Evolutionary conservation across 2,888 invertebrate genomes (phyloP).

Genomic region (Lasioglossum leucozonium): DNA sequence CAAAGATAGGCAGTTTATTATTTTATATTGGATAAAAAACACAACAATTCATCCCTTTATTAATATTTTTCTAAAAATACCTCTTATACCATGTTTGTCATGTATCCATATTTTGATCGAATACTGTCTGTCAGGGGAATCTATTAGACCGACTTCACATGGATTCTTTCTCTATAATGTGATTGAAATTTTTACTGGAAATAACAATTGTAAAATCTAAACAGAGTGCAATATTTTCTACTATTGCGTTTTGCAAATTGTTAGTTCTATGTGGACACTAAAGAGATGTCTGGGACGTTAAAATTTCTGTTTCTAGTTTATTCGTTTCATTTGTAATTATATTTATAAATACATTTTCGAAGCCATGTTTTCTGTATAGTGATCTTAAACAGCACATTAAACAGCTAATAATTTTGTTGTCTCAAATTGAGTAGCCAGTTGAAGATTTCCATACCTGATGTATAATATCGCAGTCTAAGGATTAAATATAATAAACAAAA

Average conservation of each 20-base stretch:
- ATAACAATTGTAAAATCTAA: not conserved
- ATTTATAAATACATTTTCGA: not conserved
- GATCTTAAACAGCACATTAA: not conserved
- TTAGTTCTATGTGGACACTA: not conserved
- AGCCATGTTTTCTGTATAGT: not conserved
- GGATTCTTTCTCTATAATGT: not conserved
- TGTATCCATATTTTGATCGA: not conserved
- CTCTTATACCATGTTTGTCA: too few relatives aligned
- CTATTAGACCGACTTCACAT: not conserved
- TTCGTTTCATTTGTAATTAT: not conserved
- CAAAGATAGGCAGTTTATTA: not conserved
- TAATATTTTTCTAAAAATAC: too few relatives aligned
- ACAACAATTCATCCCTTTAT: too few relatives aligned
- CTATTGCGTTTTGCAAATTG: not conserved
- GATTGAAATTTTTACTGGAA: not conserved
- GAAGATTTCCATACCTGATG: not conserved
- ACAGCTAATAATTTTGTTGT: not conserved
- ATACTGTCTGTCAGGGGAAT: not conserved
- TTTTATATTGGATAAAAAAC: too few relatives aligned
- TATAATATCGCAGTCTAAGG: not conserved
- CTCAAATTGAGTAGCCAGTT: not conserved
- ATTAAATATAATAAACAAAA: not conserved
- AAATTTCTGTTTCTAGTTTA: not conserved
- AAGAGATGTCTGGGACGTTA: not conserved
- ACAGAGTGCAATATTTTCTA: constrained; percentile 1